Base-by-base conservation (phyloP, 2,113 vertebrate genomes). In the Coreoperca whiteheadi region DNA sequence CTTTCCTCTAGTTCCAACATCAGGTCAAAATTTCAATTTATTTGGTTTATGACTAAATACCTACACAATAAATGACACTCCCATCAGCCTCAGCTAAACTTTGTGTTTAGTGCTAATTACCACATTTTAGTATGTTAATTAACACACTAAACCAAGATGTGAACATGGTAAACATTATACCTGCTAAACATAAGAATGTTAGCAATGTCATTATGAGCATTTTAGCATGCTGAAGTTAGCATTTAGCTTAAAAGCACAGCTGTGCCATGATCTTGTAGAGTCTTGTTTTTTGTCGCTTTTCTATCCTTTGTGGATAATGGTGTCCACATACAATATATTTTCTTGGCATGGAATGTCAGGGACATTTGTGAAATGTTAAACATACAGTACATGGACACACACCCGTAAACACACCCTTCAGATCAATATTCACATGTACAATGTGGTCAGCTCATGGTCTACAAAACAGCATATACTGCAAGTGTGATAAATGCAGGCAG, bases 401-500 rank as follows among this genome's bases (percentile, higher is more conserved):
- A 28, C 28, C 21, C 34, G 6, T 6, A 37, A 3, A 37, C 34
- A 37, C 34, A 37, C 34, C 2, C 30, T 41, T 71, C 11, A 39
- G 48, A 88, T 84, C 81, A 69, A 77, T 87, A 83, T 63, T 79
- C 48, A 65, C 53, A 34, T 53, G 41, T 28, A 39, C 54, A 18
- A 9, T 60, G 25, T 77, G 69, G 77, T 87, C 66, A 66, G 54
- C 54, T 71, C 77, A 41, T 79, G 50, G 7, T 74, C 48, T 43
- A 12, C 6, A 57, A 79, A 74, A 60, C 56, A 25, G 11, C 46
- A 9, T 57, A 71, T 69, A 25, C 65, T 56, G 37, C 34, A 30
- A 46, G 53, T 82, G 75, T 78, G 64, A 90, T 84, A 72, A 77
- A 92, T 60, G 56, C 59, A 50, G 79, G 72, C 34, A 75, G 75